Evolutionary conservation across 2,888 invertebrate species (phyloP), one percentile per base, ranked within the genome.

Genomic region (Chrysolina oricalcia): DNA sequence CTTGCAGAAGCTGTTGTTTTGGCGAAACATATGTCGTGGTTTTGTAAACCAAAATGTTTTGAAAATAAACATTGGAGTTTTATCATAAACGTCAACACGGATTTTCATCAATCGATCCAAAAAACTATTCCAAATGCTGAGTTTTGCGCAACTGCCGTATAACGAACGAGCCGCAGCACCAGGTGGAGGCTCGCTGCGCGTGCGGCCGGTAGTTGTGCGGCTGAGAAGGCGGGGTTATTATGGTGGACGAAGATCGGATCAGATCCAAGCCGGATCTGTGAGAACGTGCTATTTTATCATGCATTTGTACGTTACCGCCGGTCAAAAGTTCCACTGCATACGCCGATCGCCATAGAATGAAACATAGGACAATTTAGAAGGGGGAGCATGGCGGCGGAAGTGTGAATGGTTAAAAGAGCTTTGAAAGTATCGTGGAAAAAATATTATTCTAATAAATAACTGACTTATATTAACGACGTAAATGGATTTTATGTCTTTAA

Each of bases 101-200:
- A n/a, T n/a, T n/a, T n/a, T n/a, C n/a, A n/a, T n/a, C n/a, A n/a
- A n/a, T n/a, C n/a, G n/a, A n/a, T n/a, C n/a, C n/a, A n/a, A n/a
- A n/a, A n/a, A n/a, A 89, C 90, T 90, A 93, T 89, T 93, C 93
- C 89, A 93, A 91, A 87, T 93, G 93, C 87, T 94, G 94, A 71
- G 94, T 93, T 89, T 94, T 94, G 83, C 93, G 92, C 89, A 94
- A 92, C 83, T 94, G 94, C 88, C 93, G 93, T 87, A 92, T 89
- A 80, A 94, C 94, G 89, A 94, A 94, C 82, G 93, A 92, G 87
- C 94, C 94, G 88, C 95, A 94, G 89, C 95, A 95, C 94, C 94
- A 94, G 40, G 93, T 93, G 80, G 93, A 92, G 76, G 93, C 92
- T 82, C 93, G 91, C 56, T 91, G 90, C 72, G 91, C 91, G 80